These are phyloP conservation scores for Microtus oregoni DNA, from an alignment of 2,113 vertebrate species.

Conservation along the genomic window DNA sequence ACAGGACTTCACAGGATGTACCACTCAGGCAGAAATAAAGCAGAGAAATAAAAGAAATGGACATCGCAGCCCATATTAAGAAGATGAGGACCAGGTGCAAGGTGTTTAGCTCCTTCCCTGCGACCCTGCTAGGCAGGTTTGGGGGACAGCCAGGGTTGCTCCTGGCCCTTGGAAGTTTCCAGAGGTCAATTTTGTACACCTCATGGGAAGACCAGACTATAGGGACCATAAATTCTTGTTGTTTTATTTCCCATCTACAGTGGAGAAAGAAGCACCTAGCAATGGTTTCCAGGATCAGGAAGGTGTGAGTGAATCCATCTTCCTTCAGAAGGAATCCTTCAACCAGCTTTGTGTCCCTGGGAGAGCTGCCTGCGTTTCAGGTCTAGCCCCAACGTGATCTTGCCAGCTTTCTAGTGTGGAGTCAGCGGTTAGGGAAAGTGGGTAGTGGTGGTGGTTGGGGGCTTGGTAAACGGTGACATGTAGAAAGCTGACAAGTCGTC, in stretches of 20 bases:
- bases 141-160: neutral
- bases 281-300: conserved; percentile 67
- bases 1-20: conserved; percentile 94
- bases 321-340: conserved; percentile 30
- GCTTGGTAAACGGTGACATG: conserved; percentile 13
- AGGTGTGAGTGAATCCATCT: neutral
- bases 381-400: conserved; percentile 9
- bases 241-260: conserved; percentile 1
- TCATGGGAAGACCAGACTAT: conserved; percentile 13
- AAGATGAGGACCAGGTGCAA: conserved; percentile 85
- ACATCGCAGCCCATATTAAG: conserved; percentile 96
- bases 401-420: conserved; percentile 53
- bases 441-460: neutral
- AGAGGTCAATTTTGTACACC: conserved; percentile 16
- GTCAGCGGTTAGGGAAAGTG: conserved; percentile 31
- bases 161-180: conserved; percentile 10
- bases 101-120: neutral
- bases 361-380: conserved; percentile 56
- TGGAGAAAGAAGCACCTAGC: conserved; percentile 66
- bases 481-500: conserved; percentile 49
- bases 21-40: conserved; percentile 87
- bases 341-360: neutral
- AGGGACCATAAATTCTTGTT: conserved; percentile 41
- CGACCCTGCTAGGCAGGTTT: neutral
- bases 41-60: conserved; percentile 90